Conservation (phyloP, 1,140 invertebrate species). For the Anoplophora glabripennis region DNA sequence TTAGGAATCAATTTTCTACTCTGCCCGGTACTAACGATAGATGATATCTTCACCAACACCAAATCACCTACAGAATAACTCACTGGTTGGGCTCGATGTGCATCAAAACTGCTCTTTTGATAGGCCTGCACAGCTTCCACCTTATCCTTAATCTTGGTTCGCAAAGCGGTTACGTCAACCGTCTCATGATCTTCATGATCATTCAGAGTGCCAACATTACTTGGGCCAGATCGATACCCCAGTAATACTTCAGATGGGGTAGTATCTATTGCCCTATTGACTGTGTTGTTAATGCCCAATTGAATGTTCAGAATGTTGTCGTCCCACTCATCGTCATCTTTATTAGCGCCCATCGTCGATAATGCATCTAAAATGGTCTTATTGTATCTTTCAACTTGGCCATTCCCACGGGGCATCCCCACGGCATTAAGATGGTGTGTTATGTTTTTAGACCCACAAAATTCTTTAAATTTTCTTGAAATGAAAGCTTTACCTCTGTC, state of each 20-base stretch:
- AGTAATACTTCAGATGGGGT: neutral
- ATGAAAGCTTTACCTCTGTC: slow-evolving; percentile 37
- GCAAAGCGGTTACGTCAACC: too few relatives aligned
- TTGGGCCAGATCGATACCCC: too few relatives aligned
- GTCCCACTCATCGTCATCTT: slow-evolving; percentile 17
- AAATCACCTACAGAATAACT: too few relatives aligned
- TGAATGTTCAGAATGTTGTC: slow-evolving; percentile 24
- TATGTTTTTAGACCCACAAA: slow-evolving; percentile 27
- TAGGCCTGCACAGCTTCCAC: too few relatives aligned
- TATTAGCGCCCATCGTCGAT: slow-evolving; percentile 24
- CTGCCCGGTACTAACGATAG: too few relatives aligned
- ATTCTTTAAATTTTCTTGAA: slow-evolving; percentile 26
- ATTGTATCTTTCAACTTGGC: slow-evolving; percentile 37
- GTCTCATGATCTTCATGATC: too few relatives aligned
- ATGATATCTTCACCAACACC: too few relatives aligned
- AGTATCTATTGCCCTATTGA: slow-evolving; percentile 5
- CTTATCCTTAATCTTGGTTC: too few relatives aligned
- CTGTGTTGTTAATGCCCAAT: slow-evolving; percentile 18
- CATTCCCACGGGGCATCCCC: slow-evolving; percentile 38
- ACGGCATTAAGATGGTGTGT: slow-evolving; percentile 31
- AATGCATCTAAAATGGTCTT: slow-evolving; percentile 25
- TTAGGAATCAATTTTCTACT: too few relatives aligned
- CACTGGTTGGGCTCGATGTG: too few relatives aligned
- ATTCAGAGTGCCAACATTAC: too few relatives aligned
- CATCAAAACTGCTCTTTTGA: too few relatives aligned